Conservation (phyloP, 2,797 vertebrate genomes). For the Microctenopoma steveboyesi region DNA sequence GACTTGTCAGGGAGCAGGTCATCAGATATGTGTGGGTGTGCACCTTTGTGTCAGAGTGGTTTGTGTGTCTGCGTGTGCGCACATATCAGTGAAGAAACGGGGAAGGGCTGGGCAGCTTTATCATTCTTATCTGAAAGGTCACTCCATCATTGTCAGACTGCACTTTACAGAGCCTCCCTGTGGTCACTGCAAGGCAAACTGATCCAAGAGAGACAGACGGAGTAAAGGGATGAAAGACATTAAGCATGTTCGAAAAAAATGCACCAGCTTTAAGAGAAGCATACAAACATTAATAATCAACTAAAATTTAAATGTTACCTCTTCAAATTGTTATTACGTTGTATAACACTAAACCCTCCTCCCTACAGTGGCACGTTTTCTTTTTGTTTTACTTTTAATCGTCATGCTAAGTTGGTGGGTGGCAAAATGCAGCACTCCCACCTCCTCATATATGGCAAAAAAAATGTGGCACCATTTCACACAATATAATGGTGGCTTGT, state of each 20-base stretch:
- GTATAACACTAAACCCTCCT: neutral
- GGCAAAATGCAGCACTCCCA: neutral
- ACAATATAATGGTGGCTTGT: neutral
- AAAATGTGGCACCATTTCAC: conserved; percentile 5
- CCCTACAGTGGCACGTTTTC: neutral
- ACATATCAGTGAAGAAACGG: conserved; percentile 35
- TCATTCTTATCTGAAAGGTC: conserved; percentile 80
- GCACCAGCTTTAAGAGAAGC: conserved; percentile 1
- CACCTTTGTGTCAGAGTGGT: conserved; percentile 27
- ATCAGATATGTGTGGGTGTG: conserved; percentile 70
- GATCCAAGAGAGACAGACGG: conserved; percentile 51
- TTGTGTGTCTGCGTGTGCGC: conserved; percentile 26
- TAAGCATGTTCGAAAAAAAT: conserved; percentile 7
- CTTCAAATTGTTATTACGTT: neutral
- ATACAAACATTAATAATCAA: neutral
- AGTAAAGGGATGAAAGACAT: conserved; percentile 13
- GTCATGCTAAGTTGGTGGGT: neutral
- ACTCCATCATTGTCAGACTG: conserved; percentile 77
- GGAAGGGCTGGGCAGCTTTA: conserved; percentile 68
- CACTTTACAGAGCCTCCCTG: conserved; percentile 62
- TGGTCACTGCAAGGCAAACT: conserved; percentile 55
- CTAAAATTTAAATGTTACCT: neutral
- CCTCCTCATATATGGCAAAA: no score
- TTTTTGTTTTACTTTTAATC: neutral
- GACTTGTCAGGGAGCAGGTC: conserved; percentile 76